A percentile compares a stretch with the other conserved stretches of the same genome.
These are phyloP conservation scores for Cabera pusaria DNA, from an alignment of 2,888 invertebrate species.

Conservation along the genomic window DNA sequence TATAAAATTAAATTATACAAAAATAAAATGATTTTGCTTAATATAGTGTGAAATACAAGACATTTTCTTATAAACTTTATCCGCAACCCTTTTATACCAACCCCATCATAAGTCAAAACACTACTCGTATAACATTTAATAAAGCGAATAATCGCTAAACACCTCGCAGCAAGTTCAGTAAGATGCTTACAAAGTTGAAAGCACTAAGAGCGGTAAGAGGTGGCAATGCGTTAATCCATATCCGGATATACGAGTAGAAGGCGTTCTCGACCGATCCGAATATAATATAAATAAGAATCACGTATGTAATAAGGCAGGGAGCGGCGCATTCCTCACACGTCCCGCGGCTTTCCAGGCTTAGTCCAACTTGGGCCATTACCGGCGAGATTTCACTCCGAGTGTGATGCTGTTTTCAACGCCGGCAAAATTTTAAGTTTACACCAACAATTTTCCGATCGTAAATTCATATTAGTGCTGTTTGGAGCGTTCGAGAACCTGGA, in stretches of 20 bases:
- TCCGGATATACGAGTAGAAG: conserved; percentile 63
- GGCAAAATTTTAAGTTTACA: conserved; percentile 43
- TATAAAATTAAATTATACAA: too few species aligned
- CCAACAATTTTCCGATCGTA: conserved; percentile 30
- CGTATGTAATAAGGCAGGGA: conserved; percentile 77
- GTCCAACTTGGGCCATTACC: conserved; percentile 73
- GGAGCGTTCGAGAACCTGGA: conserved; percentile 15
- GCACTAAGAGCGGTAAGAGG: conserved; percentile 63
- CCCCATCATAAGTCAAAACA: conserved; percentile 13
- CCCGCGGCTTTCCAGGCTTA: conserved; percentile 67
- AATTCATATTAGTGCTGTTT: conserved; percentile 32
- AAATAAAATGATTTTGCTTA: too few species aligned
- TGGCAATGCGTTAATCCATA: conserved; percentile 67
- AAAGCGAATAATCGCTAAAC: conserved; percentile 31
- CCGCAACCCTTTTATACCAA: too few species aligned
- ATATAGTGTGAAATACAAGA: too few species aligned
- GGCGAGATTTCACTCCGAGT: conserved; percentile 52
- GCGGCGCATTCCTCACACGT: conserved; percentile 77
- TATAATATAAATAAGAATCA: conserved; percentile 82
- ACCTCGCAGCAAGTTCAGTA: conserved; percentile 41
- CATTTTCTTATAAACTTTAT: too few species aligned
- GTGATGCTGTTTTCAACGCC: conserved; percentile 41
- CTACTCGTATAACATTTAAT: conserved; percentile 29
- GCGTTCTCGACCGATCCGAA: conserved; percentile 47
- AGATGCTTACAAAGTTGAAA: conserved; percentile 60